Evolutionary conservation across 2,888 invertebrate species (phyloP), one percentile per base, ranked within the genome.

Genomic region (Eupithecia inturbata): DNA sequence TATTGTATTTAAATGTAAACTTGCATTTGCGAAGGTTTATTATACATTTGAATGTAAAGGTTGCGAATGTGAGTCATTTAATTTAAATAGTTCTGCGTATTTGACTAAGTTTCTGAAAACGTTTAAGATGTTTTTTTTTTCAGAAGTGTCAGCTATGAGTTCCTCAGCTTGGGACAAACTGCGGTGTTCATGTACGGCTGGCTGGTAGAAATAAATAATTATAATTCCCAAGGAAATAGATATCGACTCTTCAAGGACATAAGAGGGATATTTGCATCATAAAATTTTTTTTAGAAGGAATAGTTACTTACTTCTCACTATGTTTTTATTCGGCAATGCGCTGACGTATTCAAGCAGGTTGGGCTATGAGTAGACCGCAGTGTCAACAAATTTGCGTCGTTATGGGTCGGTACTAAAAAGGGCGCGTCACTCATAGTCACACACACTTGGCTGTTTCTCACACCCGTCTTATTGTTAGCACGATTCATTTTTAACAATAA

Each of bases 381-480:
- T 82, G 83, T 85, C 83, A 82, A 82, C 79, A 73, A 73, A 73
- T 75, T 80, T 72, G 70, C 60, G 77, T 76, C 84, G 85, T 86
- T 88, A 87, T 84, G 82, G 83, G 79, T 79, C 6, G 19, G 80
- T 78, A 75, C 78, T 79, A 79, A 78, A 79, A 78, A 79, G 78
- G 74, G 71, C 71, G 81, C 74, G 87, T 87, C 89, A 87, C 83
- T 89, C 87, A 86, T 80, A 80, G 83, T 86, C 87, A 68, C 69
- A 72, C 74, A 80, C 91, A 91, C 88, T 86, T 83, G 90, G 78
- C 70, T 62, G 74, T 79, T 88, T 89, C 89, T 80, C 91, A 89
- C 89, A 89, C 88, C 87, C 86, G 87, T 87, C 85, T 77, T 22
- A 64, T 63, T 63, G 72, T 72, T 68, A 45, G 41, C 57, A 66